Conservation (phyloP, 2,113 vertebrate species). For the Haliaeetus leucogaster region DNA sequence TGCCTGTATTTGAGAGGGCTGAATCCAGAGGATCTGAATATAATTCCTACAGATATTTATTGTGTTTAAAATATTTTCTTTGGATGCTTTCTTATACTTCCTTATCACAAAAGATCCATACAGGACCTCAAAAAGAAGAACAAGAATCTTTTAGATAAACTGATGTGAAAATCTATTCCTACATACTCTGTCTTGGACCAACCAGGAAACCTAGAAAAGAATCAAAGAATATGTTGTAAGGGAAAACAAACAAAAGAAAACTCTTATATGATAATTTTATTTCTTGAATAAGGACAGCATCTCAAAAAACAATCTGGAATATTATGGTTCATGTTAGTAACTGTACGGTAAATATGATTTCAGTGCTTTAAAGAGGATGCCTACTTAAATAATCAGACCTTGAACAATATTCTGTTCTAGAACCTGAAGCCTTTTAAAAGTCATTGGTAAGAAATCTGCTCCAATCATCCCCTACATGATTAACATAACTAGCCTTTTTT, state of each 20-base stretch:
- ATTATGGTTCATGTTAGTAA: neutral
- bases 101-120: neutral
- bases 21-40: neutral
- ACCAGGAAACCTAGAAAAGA: neutral
- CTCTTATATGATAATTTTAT: neutral
- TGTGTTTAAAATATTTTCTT: constrained; percentile 11
- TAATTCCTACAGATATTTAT: neutral
- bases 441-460: neutral
- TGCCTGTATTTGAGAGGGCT: neutral
- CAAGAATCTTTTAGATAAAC: neutral
- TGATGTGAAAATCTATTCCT: neutral
- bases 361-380: neutral
- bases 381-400: neutral
- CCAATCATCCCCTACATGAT: neutral
- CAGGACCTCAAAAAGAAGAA: neutral
- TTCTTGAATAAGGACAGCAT: neutral
- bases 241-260: neutral
- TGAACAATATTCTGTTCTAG: neutral
- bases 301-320: neutral
- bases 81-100: neutral
- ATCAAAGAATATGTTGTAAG: neutral
- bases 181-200: neutral
- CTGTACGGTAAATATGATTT: neutral
- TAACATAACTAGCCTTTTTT: neutral
- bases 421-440: neutral